Conservation (phyloP, 2,113 vertebrate genomes). For the Fregetta grallaria region DNA sequence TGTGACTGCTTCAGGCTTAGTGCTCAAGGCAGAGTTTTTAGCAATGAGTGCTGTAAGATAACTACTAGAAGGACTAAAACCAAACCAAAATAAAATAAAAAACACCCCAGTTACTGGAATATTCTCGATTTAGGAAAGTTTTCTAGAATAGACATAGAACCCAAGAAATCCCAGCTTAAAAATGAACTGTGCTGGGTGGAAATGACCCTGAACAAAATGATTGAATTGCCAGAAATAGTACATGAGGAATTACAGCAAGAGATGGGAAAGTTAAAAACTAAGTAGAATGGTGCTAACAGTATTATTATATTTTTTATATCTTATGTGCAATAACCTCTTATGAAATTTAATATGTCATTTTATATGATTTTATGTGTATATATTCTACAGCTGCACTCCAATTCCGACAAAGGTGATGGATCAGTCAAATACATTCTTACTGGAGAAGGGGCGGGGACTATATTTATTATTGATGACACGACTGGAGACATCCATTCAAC, state of each 20-base stretch:
- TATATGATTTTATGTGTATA: slow-evolving; percentile 21
- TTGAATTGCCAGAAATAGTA: neutral
- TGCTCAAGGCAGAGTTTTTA: neutral
- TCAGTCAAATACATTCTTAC: slow-evolving; percentile 96
- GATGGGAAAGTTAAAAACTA: neutral
- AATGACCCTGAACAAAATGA: neutral
- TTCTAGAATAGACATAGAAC: neutral
- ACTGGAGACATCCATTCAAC: slow-evolving; percentile 96
- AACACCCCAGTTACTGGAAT: neutral
- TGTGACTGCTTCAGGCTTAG: neutral
- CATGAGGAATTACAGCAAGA: neutral
- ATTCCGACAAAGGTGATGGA: slow-evolving; percentile 98
- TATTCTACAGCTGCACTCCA: slow-evolving; percentile 91
- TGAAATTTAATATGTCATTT: neutral
- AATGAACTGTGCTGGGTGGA: neutral
- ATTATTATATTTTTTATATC: neutral
- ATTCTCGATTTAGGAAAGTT: neutral
- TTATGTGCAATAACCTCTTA: neutral
- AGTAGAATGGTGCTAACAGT: neutral
- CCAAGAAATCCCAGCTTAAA: neutral
- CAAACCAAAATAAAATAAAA: neutral
- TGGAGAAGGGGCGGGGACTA: slow-evolving; percentile 93
- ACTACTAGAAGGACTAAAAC: neutral
- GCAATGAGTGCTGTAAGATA: neutral
- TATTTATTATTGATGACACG: slow-evolving; percentile 95